Evolutionary conservation across 2,888 invertebrate genomes (phyloP).

Genomic region (Colletes collaris): DNA sequence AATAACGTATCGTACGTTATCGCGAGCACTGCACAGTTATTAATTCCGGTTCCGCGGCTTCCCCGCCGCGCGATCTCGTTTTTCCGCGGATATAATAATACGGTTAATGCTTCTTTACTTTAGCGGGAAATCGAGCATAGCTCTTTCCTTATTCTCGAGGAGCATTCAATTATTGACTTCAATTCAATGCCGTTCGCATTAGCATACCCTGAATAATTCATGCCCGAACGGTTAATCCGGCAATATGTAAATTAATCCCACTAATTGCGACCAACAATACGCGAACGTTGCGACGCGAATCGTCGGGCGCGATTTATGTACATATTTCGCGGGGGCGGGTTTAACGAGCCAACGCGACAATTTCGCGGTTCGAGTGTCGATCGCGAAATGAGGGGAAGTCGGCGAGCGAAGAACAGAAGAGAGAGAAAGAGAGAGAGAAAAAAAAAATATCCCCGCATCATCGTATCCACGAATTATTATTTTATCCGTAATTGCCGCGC

Average conservation of each 20-base stretch:
- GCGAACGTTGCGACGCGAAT: conserved; percentile 55
- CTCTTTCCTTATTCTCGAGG: conserved; percentile 57
- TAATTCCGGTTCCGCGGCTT: background rate
- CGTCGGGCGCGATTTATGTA: conserved; percentile 67
- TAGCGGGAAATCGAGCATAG: conserved; percentile 16
- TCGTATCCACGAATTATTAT: conserved; percentile 44
- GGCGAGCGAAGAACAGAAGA: conserved; percentile 5
- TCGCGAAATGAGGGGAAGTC: conserved; percentile 46
- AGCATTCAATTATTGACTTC: conserved; percentile 72
- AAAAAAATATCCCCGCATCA: background rate
- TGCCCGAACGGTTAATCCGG: conserved; percentile 79
- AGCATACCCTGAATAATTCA: conserved; percentile 82
- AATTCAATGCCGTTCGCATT: conserved; percentile 71
- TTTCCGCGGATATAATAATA: conserved; percentile 37
- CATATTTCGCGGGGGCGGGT: conserved; percentile 62
- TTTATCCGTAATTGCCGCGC: conserved; percentile 41
- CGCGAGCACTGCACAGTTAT: background rate
- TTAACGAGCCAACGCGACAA: conserved; percentile 58
- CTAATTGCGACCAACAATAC: conserved; percentile 80
- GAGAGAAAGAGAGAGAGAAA: background rate
- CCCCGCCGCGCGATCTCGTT: conserved; percentile 1
- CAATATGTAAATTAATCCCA: conserved; percentile 81
- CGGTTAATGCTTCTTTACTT: conserved; percentile 41
- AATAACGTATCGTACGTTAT: background rate
- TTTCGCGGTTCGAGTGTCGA: conserved; percentile 53